These are phyloP conservation scores for Podotricha telesiphe DNA, from an alignment of 2,888 invertebrate species.

Conservation along the genomic window DNA sequence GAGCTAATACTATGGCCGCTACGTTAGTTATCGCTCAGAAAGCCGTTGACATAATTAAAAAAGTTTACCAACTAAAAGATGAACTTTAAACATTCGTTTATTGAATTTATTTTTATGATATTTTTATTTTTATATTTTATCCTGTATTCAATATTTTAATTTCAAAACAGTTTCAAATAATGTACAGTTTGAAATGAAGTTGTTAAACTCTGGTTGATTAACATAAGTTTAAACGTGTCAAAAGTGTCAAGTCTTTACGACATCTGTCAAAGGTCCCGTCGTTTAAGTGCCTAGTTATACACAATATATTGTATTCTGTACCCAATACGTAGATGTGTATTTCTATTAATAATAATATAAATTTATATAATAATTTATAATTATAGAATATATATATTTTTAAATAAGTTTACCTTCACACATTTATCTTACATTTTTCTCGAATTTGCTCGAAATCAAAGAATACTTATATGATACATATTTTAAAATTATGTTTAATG, in stretches of 20 bases:
- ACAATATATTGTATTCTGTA: not conserved
- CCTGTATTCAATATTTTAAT: not conserved
- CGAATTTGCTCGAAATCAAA: not conserved
- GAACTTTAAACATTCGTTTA: constrained; percentile 54
- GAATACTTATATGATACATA: not conserved
- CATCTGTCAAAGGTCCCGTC: not conserved
- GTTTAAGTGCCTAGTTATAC: not conserved
- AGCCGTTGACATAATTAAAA: constrained; percentile 71
- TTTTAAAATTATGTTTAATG: no score
- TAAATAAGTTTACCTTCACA: not conserved
- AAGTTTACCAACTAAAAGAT: constrained; percentile 52
- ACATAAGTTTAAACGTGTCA: constrained; percentile 2
- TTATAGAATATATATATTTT: not conserved
- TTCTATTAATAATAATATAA: no score
- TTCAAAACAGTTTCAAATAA: not conserved
- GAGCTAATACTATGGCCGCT: constrained; percentile 84
- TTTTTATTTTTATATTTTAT: no score
- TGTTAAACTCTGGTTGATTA: not conserved
- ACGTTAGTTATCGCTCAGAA: constrained; percentile 79
- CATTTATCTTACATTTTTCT: not conserved
- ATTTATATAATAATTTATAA: no score
- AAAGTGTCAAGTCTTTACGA: not conserved
- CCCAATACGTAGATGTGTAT: no score
- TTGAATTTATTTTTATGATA: no score
- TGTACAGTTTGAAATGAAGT: not conserved